Conservation (phyloP, 2,797 vertebrate genomes). For the Phoeniculus purpureus region DNA sequence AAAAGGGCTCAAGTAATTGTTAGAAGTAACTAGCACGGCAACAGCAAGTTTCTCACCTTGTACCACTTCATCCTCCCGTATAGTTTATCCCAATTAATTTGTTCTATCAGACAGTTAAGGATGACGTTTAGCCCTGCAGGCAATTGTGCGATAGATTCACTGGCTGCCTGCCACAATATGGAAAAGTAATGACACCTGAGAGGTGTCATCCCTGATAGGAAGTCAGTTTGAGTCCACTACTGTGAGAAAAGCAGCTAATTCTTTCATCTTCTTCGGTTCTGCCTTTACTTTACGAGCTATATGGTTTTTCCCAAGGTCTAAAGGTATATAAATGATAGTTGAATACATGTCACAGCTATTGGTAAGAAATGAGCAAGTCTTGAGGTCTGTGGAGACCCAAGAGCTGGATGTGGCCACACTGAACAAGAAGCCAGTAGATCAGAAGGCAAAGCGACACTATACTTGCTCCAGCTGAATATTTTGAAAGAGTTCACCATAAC, state of each 20-base stretch:
- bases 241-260: neutral
- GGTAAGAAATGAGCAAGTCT: neutral
- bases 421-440: neutral
- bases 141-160: neutral
- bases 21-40: neutral
- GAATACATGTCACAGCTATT: neutral
- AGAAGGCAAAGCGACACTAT: neutral
- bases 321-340: neutral
- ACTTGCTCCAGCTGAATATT: neutral
- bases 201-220: neutral
- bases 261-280: neutral
- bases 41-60: constrained; percentile 23
- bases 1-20: neutral
- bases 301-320: neutral
- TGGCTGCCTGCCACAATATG: neutral
- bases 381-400: neutral
- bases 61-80: neutral
- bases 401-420: neutral
- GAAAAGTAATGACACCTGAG: constrained; percentile 4
- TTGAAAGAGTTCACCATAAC: neutral
- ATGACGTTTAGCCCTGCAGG: constrained; percentile 16
- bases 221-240: neutral
- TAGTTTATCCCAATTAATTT: constrained; percentile 36
- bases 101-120: constrained; percentile 15
- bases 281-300: neutral